A percentile compares a stretch with the other conserved stretches of the same genome.
Evolutionary conservation across 2,797 vertebrate genomes (phyloP).

Genomic region (Poecilia picta): DNA sequence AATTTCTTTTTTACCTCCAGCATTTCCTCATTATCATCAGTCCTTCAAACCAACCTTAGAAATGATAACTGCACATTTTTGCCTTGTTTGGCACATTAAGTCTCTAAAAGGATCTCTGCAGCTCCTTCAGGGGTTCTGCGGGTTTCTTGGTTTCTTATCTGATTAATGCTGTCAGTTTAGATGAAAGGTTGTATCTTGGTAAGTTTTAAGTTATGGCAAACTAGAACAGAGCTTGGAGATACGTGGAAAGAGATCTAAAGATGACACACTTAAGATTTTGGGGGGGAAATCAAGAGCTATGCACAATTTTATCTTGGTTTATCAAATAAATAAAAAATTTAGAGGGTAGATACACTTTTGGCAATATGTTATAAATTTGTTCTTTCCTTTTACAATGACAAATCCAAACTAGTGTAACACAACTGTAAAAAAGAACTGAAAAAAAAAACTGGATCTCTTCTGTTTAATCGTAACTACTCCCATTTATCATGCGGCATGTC

Average conservation of each 20-base stretch:
- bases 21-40: neutral
- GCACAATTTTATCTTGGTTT: neutral
- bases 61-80: neutral
- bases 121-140: neutral
- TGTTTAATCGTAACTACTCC: conserved; percentile 12
- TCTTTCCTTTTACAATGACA: neutral
- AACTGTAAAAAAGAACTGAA: neutral
- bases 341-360: neutral
- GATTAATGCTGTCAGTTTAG: neutral
- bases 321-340: neutral
- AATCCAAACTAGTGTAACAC: neutral
- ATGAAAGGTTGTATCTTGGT: neutral
- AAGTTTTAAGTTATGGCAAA: neutral
- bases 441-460: conserved; percentile 9
- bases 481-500: conserved; percentile 27
- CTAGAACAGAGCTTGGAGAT: neutral
- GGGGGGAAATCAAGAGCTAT: neutral
- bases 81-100: neutral
- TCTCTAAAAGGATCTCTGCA: neutral
- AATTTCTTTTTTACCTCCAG: neutral
- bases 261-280: neutral
- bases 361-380: neutral
- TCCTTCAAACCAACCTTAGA: neutral
- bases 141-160: neutral
- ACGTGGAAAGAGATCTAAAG: neutral